phyloP scores from a whole-genome alignment of 53 echinoderm and acorn worm genomes.

The Luidia sarsii region DNA sequence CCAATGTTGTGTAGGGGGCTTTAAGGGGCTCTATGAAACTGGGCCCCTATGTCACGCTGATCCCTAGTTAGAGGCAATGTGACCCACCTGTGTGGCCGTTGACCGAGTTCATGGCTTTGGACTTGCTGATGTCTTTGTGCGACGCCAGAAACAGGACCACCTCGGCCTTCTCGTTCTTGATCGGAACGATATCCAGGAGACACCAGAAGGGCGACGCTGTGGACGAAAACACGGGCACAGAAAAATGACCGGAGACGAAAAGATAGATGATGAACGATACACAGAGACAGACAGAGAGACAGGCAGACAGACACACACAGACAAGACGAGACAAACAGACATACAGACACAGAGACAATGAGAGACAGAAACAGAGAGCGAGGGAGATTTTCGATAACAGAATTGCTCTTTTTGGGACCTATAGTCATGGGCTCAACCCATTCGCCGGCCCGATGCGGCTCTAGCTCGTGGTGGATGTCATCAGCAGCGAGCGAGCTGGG shows the following conservation, averaged over 20 bases:
- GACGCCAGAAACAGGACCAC: conserved; percentile 96
- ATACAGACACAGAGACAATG: not conserved
- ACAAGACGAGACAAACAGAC: not conserved
- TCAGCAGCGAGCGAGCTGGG: no score
- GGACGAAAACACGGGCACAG: not conserved
- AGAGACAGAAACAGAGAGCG: no score
- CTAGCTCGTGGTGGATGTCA: no score
- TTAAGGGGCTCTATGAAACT: no score
- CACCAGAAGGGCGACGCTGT: conserved; percentile 94
- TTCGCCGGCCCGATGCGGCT: no score
- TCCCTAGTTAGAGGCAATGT: no score
- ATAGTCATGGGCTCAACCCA: no score
- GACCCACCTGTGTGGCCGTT: conserved; percentile 69
- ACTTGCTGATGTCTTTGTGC: conserved; percentile 96
- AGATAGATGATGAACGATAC: not conserved
- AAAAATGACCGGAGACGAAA: not conserved
- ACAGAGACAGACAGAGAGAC: no score
- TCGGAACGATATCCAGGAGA: conserved; percentile 98
- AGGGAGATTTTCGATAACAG: no score
- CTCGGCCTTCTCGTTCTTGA: conserved; percentile 98
- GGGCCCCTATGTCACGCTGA: no score
- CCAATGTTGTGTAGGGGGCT: no score
- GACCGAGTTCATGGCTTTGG: conserved; percentile 71
- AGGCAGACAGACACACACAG: not conserved
- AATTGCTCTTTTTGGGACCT: no score